Base-by-base conservation (phyloP, 2,888 invertebrate species). In the Itoplectis maculator region DNA sequence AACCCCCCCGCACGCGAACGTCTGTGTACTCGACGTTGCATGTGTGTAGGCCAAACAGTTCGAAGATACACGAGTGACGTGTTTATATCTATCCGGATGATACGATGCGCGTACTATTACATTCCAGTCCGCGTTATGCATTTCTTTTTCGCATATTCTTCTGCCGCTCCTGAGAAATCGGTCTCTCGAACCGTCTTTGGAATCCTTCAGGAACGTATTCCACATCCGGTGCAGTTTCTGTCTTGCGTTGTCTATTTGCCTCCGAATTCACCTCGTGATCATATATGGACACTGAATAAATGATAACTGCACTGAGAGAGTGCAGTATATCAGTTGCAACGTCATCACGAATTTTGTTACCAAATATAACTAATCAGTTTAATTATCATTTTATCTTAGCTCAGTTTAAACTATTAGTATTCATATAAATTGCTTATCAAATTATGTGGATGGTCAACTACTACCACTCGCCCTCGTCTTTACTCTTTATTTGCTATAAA, bases 21-120 rank as follows among this genome's bases (percentile, higher is more conserved):
- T 18, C 42, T 40, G 40, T 61, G 9, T 45, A 47, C n/a, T 13
- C 42, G 3, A 54, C 40, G 40, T 45, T 29, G 40, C 61, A 9
- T 49, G 18, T 49, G 18, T 13, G 45, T 40, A 29, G 42, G 75
- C 49, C 79, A 78, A 84, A 84, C 65, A 81, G 69, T 72, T 78
- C 82, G 20, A 68, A 68, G 75, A 79, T 83, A 49, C 72, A 78
- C 79, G 77, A 72, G 72, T 54, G 73, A 54, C 69, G 59, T 54
- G 72, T 81, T 54, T 59, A 68, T 40, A 59, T 29, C 45, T n/a
- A 47, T 15, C 65, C n/a, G 54, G 45, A 23, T 45, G 49, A 20
- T 51, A 45, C 15, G 37, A 37, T 51, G 61, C 61, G 69, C 23
- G 54, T 56, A 56, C 56, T 29, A 70, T 70, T 40, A 8, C 59